These are phyloP conservation scores for Sphyrna mokarran DNA, from an alignment of 2,113 vertebrate genomes.

Conservation along the genomic window DNA sequence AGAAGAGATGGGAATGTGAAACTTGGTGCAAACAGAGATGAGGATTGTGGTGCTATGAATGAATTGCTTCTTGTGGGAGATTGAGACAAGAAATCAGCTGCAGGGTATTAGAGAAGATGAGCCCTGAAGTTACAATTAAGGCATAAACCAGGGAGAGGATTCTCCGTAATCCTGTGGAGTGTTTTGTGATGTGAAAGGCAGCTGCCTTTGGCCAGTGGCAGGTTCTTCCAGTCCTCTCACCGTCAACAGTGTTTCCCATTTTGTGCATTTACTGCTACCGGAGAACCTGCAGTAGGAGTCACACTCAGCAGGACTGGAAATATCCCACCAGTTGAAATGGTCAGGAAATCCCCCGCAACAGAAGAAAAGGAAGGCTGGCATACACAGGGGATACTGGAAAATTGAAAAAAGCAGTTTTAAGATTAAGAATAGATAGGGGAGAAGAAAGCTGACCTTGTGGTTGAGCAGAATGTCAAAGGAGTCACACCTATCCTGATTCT, in stretches of 20 bases:
- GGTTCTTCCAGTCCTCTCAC: too few species aligned
- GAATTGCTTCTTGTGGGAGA: background rate
- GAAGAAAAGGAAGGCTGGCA: background rate
- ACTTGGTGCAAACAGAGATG: background rate
- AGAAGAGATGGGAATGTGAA: background rate
- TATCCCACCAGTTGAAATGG: too few species aligned
- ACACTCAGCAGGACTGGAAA: too few species aligned
- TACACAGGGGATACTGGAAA: background rate
- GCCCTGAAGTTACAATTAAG: background rate
- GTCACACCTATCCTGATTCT: background rate
- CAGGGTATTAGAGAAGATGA: background rate
- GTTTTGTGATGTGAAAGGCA: too few species aligned
- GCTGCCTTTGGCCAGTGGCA: too few species aligned
- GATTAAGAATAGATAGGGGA: background rate
- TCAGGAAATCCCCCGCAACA: background rate
- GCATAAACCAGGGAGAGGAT: background rate
- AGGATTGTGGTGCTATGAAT: background rate
- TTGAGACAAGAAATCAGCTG: background rate
- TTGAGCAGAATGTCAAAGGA: background rate
- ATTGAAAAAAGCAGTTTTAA: background rate
- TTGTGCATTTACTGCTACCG: too few species aligned
- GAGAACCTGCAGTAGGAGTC: too few species aligned
- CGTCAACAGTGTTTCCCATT: too few species aligned
- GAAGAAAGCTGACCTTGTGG: background rate
- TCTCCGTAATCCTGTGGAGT: too few species aligned